These are phyloP conservation scores for Drosophila trapezifrons DNA, from an alignment of 1,140 invertebrate genomes.

Conservation along the genomic window DNA sequence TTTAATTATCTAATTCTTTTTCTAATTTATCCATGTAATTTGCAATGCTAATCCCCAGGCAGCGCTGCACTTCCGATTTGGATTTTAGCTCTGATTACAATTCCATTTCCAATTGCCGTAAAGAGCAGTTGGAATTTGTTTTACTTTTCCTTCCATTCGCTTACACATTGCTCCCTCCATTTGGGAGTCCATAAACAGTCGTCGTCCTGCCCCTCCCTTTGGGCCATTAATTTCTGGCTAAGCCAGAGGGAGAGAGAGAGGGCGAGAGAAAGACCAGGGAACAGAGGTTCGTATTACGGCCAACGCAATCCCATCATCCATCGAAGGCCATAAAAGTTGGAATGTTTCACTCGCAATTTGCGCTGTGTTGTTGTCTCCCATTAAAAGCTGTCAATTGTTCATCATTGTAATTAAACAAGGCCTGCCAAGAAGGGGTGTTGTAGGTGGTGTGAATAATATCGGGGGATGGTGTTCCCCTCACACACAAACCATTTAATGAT, in stretches of 20 bases:
- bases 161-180: constrained; percentile 29
- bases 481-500: constrained; percentile 10
- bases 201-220: background rate
- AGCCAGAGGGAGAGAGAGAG: constrained; percentile 9
- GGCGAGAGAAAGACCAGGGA: background rate
- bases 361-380: constrained; percentile 54
- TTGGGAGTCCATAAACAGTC: constrained; percentile 46
- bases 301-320: constrained; percentile 30
- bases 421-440: background rate
- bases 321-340: constrained; percentile 26
- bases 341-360: constrained; percentile 50
- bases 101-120: constrained; percentile 45
- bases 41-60: constrained; percentile 39
- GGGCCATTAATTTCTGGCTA: constrained; percentile 55
- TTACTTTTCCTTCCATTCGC: constrained; percentile 38
- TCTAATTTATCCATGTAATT: constrained; percentile 38
- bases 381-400: constrained; percentile 79
- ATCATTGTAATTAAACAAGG: constrained; percentile 63
- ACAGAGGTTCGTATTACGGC: background rate
- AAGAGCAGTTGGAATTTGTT: constrained; percentile 45
- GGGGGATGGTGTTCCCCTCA: background rate
- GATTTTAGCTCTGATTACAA: constrained; percentile 31
- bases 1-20: constrained; percentile 37
- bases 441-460: constrained; percentile 5
- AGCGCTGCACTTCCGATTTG: constrained; percentile 25